Percentiles rank a stretch among this genome's conserved stretches.
These are phyloP conservation scores for Cladopsammia gracilis DNA, from an alignment of 64 coral and sea anemone species.

Conservation along the genomic window DNA sequence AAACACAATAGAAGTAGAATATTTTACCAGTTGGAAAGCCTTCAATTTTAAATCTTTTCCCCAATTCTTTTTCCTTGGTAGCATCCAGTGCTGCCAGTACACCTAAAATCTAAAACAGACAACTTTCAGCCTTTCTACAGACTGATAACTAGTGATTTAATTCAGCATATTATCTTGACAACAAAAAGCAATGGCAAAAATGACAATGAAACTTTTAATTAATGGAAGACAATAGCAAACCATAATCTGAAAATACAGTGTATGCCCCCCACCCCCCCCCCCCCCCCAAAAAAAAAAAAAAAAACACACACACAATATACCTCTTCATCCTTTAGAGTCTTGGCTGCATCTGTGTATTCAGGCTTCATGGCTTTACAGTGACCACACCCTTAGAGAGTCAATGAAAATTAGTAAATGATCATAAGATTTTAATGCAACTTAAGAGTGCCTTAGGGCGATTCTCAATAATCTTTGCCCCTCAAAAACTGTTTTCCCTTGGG, in stretches of 20 bases:
- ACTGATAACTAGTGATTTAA: background rate
- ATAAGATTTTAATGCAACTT: too few relatives aligned
- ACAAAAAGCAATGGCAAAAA: too few relatives aligned
- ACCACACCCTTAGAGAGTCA: slow-evolving; percentile 89
- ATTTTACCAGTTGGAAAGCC: slow-evolving; percentile 97
- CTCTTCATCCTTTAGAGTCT: slow-evolving; percentile 93
- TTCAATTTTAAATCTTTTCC: slow-evolving; percentile 92
- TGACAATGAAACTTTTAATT: too few relatives aligned
- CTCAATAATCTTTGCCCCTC: too few relatives aligned
- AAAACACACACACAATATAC: slow-evolving; percentile 32
- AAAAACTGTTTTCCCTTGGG: too few relatives aligned
- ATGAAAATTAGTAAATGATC: background rate
- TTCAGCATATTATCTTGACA: too few relatives aligned
- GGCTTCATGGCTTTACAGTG: slow-evolving; percentile 99
- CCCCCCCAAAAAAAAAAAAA: too few relatives aligned
- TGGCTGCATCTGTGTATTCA: slow-evolving; percentile 93
- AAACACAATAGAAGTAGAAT: too few relatives aligned
- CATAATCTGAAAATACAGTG: too few relatives aligned
- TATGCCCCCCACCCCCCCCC: too few relatives aligned
- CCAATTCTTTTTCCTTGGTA: slow-evolving; percentile 81
- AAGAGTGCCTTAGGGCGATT: too few relatives aligned
- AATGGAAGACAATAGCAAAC: too few relatives aligned
- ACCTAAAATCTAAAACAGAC: slow-evolving; percentile 66
- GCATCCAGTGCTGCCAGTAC: slow-evolving; percentile 92
- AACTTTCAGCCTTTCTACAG: background rate